phyloP scores from a whole-genome alignment of 64 coral and sea anemone species.

The Montipora cactus region DNA sequence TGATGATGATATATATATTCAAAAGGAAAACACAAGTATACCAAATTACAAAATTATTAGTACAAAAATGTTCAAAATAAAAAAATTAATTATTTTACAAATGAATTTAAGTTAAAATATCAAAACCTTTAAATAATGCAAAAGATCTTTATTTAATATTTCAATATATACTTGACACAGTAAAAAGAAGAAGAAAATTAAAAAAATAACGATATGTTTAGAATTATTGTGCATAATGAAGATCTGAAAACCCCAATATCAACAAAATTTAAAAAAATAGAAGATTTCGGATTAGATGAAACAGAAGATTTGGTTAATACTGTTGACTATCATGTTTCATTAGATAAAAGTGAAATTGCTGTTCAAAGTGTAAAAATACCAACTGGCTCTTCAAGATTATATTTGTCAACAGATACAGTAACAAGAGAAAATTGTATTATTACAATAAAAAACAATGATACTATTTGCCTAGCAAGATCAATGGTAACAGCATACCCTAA shows the following conservation, averaged over 20 bases:
- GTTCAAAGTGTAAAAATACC: slow-evolving; percentile 58
- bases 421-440: slow-evolving; percentile 39
- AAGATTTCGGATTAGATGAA: slow-evolving; percentile 14
- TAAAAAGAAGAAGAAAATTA: slow-evolving; percentile 44
- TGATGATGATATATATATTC: no score
- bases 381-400: slow-evolving; percentile 1
- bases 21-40: no score
- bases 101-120: slow-evolving; percentile 50
- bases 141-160: slow-evolving; percentile 42
- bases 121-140: slow-evolving; percentile 38
- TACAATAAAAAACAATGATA: slow-evolving; percentile 39
- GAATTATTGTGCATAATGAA: slow-evolving; percentile 12
- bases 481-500: no score
- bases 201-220: slow-evolving; percentile 22
- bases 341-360: slow-evolving; percentile 41
- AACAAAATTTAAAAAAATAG: slow-evolving; percentile 23
- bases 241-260: slow-evolving; percentile 16
- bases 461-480: slow-evolving; percentile 14
- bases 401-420: slow-evolving; percentile 51
- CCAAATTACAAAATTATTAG: background rate
- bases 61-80: slow-evolving; percentile 8
- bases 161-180: slow-evolving; percentile 9
- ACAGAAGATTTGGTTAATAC: slow-evolving; percentile 45
- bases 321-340: background rate
- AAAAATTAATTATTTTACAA: slow-evolving; percentile 52